phyloP scores from a whole-genome alignment of 2,888 invertebrate species.

The Torymus tubicola region DNA sequence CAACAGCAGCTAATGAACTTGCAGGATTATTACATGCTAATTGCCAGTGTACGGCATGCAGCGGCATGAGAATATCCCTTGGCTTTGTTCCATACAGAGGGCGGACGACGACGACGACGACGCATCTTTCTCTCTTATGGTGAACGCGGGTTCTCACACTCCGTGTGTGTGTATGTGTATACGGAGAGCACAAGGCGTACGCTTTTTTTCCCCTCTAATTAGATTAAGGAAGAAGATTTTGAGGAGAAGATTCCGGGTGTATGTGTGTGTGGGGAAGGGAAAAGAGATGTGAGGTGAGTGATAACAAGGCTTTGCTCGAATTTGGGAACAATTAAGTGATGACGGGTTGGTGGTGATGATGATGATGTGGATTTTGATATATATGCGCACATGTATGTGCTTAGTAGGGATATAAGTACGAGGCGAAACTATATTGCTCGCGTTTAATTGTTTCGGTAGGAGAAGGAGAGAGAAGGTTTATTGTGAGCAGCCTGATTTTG shows the following conservation, averaged over 20 bases:
- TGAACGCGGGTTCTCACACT: constrained; percentile 19
- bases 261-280: background rate
- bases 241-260: background rate
- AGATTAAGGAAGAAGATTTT: constrained; percentile 24
- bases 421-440: too few species aligned
- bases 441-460: too few species aligned
- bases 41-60: constrained; percentile 19
- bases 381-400: too few species aligned
- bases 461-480: too few species aligned
- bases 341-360: background rate
- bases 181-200: background rate
- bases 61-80: constrained; percentile 41
- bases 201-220: constrained; percentile 41
- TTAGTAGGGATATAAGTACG: too few species aligned
- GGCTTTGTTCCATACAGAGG: background rate
- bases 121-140: too few species aligned
- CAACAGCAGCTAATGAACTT: constrained; percentile 50
- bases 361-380: too few species aligned
- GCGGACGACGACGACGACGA: too few species aligned
- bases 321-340: constrained; percentile 31
- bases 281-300: background rate
- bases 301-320: constrained; percentile 15
- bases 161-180: background rate
- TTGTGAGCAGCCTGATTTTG: too few species aligned
- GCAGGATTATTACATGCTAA: constrained; percentile 59